These are phyloP conservation scores for Rhinoderma darwinii DNA, from an alignment of 2,113 vertebrate species.

Conservation along the genomic window DNA sequence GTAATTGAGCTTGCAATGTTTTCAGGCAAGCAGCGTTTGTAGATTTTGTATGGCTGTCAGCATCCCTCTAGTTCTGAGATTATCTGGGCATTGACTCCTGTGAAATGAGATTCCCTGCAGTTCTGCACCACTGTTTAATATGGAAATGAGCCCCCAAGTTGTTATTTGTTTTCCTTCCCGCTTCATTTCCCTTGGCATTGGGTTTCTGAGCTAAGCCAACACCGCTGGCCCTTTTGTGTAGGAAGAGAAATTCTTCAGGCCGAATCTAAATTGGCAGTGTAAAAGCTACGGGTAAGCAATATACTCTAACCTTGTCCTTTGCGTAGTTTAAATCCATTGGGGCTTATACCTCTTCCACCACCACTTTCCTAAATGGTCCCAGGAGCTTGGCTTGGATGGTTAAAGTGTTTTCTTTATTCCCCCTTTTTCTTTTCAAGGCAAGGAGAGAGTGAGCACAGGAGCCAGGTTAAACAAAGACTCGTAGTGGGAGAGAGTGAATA, in stretches of 20 bases:
- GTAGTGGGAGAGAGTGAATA: slow-evolving; percentile 49
- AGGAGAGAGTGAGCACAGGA: slow-evolving; percentile 45
- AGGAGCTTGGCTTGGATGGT: slow-evolving; percentile 48
- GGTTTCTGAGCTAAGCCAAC: slow-evolving; percentile 43
- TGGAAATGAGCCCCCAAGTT: slow-evolving; percentile 56
- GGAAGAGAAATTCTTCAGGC: slow-evolving; percentile 49
- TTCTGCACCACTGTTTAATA: slow-evolving; percentile 56
- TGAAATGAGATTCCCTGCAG: slow-evolving; percentile 59
- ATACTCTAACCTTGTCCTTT: slow-evolving; percentile 53
- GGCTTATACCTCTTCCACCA: slow-evolving; percentile 54
- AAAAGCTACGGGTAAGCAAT: slow-evolving; percentile 47
- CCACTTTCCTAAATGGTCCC: slow-evolving; percentile 52
- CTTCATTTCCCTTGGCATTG: slow-evolving; percentile 51
- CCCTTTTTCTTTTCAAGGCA: slow-evolving; percentile 56
- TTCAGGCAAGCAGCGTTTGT: slow-evolving; percentile 43
- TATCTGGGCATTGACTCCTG: slow-evolving; percentile 59
- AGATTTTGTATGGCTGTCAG: slow-evolving; percentile 56
- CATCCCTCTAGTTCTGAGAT: slow-evolving; percentile 50
- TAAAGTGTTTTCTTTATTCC: slow-evolving; percentile 49
- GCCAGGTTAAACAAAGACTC: slow-evolving; percentile 54
- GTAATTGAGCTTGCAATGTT: slow-evolving; percentile 39
- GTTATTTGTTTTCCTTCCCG: slow-evolving; percentile 52
- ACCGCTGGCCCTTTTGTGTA: slow-evolving; percentile 55
- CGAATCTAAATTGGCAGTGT: slow-evolving; percentile 38
- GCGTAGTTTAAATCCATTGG: slow-evolving; percentile 53